Conservation (phyloP, 2,113 vertebrate genomes). For the Lamprologus tigripictilis region DNA sequence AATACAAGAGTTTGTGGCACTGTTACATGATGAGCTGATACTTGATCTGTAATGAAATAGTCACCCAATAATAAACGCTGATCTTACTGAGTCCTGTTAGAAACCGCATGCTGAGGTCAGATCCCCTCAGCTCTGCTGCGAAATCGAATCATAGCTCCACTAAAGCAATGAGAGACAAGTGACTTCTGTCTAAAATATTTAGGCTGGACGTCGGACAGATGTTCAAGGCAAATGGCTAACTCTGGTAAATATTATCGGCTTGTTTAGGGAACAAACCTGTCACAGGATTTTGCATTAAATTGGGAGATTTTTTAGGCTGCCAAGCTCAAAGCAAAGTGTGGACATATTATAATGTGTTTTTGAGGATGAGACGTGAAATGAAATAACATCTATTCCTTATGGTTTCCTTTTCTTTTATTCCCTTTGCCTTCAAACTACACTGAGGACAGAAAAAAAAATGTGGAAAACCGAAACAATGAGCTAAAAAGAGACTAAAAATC, state of each 20-base stretch:
- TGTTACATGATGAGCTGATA: neutral
- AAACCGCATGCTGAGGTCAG: neutral
- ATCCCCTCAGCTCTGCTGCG: neutral
- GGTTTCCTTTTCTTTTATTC: neutral
- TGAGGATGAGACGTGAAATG: neutral
- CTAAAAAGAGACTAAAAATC: neutral
- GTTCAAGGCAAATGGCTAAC: neutral
- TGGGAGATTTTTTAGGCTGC: accelerated
- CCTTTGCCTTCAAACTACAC: neutral
- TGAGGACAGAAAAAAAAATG: neutral
- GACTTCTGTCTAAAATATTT: constrained; percentile 23
- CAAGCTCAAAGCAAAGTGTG: neutral
- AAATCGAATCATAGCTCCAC: neutral
- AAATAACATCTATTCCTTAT: neutral
- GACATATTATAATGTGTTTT: neutral
- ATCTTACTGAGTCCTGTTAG: neutral
- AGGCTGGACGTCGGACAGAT: neutral
- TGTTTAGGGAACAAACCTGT: neutral
- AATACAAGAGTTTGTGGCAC: neutral
- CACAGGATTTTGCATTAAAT: neutral
- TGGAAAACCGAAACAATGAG: neutral
- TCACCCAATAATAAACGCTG: neutral
- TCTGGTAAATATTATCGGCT: neutral
- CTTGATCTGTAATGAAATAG: neutral
- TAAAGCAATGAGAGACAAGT: neutral